Evolutionary conservation across 2,888 invertebrate genomes (phyloP).

Genomic region (Morinoia aosen): DNA sequence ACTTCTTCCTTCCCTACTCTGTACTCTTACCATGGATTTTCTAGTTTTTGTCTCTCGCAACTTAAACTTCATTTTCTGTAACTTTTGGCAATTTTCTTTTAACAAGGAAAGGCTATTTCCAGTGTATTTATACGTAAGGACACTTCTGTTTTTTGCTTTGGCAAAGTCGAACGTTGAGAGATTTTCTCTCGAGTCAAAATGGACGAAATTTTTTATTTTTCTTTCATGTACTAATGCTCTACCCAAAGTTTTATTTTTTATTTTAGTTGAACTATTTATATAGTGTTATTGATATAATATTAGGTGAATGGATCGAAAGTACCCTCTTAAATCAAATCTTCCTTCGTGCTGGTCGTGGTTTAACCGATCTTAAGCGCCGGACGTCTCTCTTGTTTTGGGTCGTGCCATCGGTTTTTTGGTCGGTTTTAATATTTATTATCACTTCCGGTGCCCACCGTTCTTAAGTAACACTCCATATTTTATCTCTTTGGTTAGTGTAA

Average conservation of each 20-base stretch:
- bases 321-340: neutral
- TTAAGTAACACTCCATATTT: neutral
- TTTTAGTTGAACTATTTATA: neutral
- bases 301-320: neutral
- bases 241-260: constrained; percentile 14
- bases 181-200: constrained; percentile 5
- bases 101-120: neutral
- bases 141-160: neutral
- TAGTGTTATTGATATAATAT: neutral
- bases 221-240: neutral
- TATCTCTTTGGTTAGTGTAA: neutral
- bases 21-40: neutral
- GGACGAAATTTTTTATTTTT: neutral
- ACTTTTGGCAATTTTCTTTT: neutral
- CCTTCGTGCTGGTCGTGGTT: neutral
- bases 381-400: neutral
- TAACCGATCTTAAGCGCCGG: neutral
- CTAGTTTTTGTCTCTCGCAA: neutral
- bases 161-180: constrained; percentile 29
- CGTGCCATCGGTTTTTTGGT: neutral
- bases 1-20: neutral
- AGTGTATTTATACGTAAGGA: neutral
- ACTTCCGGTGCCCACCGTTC: neutral
- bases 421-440: neutral
- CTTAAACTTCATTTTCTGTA: neutral